Conservation (phyloP, 1,140 invertebrate genomes). For the Ostrea denselamellosa region DNA sequence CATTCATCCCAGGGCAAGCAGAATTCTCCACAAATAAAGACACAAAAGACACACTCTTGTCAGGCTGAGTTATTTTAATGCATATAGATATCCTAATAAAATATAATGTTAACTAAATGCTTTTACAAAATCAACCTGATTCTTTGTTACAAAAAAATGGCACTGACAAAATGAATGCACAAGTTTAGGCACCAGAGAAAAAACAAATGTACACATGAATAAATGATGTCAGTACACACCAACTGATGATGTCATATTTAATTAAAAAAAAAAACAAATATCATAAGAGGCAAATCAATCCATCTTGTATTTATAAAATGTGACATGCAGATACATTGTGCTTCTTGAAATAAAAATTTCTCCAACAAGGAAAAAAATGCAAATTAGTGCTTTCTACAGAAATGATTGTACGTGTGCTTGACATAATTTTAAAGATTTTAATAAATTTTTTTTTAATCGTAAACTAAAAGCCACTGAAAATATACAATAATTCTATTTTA, state of each 20-base stretch:
- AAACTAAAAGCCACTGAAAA: too few species aligned
- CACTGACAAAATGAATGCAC: slow-evolving; percentile 34
- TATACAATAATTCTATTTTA: too few species aligned
- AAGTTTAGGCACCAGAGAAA: slow-evolving; percentile 25
- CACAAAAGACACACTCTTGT: background rate
- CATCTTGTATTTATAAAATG: background rate
- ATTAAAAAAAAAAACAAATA: background rate
- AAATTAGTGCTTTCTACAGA: background rate
- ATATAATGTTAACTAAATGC: slow-evolving; percentile 26
- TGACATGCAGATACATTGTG: slow-evolving; percentile 31
- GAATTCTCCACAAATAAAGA: background rate
- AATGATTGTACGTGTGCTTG: too few species aligned
- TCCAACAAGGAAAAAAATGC: background rate
- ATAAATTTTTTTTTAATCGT: too few species aligned
- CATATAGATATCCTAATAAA: slow-evolving; percentile 32
- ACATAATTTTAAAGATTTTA: too few species aligned
- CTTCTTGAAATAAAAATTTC: background rate
- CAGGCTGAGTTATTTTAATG: slow-evolving; percentile 23
- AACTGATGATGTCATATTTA: slow-evolving; percentile 17
- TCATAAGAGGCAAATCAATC: slow-evolving; percentile 9
- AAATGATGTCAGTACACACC: background rate
- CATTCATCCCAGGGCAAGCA: too few species aligned
- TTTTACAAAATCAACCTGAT: slow-evolving; percentile 39
- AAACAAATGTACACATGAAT: slow-evolving; percentile 29
- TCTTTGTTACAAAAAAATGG: slow-evolving; percentile 30